Conservation (phyloP, 2,797 vertebrate genomes). For the Rousettus madagascariensis region DNA sequence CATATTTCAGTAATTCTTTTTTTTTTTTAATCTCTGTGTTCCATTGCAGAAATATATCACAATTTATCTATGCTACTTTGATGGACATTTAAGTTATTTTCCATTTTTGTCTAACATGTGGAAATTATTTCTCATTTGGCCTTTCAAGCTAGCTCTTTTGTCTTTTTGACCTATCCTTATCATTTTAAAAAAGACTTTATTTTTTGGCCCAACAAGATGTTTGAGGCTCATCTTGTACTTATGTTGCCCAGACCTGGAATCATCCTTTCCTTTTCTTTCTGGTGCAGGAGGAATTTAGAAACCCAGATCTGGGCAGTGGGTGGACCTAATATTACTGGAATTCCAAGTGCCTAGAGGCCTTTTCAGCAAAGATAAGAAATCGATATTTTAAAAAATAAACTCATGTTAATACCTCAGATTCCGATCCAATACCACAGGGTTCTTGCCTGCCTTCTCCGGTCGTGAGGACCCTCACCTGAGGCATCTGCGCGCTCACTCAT, state of each 20-base stretch:
- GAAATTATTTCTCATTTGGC: neutral
- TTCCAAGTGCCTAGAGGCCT: neutral
- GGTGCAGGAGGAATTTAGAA: neutral
- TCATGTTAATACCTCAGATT: neutral
- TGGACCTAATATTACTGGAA: neutral
- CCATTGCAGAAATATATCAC: no score
- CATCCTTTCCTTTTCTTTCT: neutral
- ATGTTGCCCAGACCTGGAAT: neutral
- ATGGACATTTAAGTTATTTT: neutral
- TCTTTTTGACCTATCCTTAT: neutral
- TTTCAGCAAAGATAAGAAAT: neutral
- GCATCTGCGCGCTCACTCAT: no score
- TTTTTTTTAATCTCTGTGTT: fast-evolving
- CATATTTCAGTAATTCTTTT: neutral
- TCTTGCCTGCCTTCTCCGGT: neutral
- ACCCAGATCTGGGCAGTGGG: neutral
- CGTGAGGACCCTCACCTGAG: neutral
- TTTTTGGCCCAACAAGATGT: neutral
- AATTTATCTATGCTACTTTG: neutral
- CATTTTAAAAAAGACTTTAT: neutral
- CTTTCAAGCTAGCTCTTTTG: neutral
- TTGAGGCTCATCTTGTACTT: neutral
- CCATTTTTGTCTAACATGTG: no score
- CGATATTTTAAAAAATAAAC: neutral
- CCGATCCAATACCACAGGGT: fast-evolving